A percentile compares a stretch with the other conserved stretches of the same genome.
phyloP scores from a whole-genome alignment of 2,113 vertebrate species.

The Oxyura jamaicensis region DNA sequence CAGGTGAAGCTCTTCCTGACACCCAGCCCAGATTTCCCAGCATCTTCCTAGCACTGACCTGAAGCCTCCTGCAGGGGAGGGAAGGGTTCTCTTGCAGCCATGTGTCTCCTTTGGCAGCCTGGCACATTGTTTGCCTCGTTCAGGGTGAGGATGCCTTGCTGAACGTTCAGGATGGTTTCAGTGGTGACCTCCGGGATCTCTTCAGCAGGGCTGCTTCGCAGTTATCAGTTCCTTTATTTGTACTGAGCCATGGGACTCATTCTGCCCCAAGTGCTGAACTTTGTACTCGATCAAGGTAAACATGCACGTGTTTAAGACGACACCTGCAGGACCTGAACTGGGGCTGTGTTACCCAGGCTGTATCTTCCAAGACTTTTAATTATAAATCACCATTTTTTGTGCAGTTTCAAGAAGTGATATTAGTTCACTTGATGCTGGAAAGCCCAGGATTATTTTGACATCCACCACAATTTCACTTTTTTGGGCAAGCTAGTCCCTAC shows the following conservation, averaged over 20 bases:
- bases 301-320: fast-evolving
- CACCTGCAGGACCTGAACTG: background rate
- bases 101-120: background rate
- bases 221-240: background rate
- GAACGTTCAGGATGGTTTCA: background rate
- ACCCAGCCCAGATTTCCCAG: fast-evolving
- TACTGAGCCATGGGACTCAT: background rate
- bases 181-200: background rate
- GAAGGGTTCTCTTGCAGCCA: background rate
- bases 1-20: background rate
- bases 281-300: background rate
- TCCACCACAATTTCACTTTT: too few relatives aligned
- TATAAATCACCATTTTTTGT: background rate
- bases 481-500: background rate
- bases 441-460: fast-evolving
- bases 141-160: background rate
- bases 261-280: background rate
- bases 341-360: background rate
- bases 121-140: fast-evolving
- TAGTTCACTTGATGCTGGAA: background rate
- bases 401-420: background rate
- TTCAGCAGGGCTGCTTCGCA: background rate
- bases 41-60: background rate
- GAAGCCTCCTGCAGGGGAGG: background rate
- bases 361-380: background rate